Percentiles rank a stretch among this genome's conserved stretches.
Conservation (phyloP, 2,113 vertebrate genomes). For the Catharus fuscescens region DNA sequence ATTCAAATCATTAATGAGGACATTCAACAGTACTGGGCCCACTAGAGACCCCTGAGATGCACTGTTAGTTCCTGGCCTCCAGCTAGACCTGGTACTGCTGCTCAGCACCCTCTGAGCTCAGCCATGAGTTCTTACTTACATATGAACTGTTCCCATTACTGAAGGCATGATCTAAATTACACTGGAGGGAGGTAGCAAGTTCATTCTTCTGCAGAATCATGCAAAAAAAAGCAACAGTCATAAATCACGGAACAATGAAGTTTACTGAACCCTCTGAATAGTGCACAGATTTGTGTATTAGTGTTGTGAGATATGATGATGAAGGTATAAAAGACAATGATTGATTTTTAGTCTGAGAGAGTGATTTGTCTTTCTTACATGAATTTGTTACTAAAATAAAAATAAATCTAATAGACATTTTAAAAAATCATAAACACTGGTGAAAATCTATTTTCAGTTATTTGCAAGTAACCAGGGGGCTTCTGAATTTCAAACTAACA, state of each 20-base stretch:
- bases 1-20: not conserved
- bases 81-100: not conserved
- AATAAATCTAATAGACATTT: conserved; percentile 1
- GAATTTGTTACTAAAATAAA: conserved; percentile 15
- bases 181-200: not conserved
- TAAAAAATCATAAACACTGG: not conserved
- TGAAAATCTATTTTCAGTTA: conserved; percentile 1
- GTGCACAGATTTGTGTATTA: not conserved
- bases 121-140: not conserved
- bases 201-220: not conserved
- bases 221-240: not conserved
- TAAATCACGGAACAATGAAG: conserved; percentile 32
- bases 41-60: not conserved
- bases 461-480: accelerated
- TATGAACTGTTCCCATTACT: not conserved
- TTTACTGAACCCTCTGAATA: not conserved
- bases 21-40: not conserved
- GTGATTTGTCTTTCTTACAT: conserved; percentile 11
- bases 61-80: not conserved
- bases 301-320: not conserved
- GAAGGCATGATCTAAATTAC: not conserved
- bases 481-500: not conserved
- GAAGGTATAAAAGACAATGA: conserved; percentile 9
- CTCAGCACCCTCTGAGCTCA: not conserved
- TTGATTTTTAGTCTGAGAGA: not conserved